These are phyloP conservation scores for Heliconius cydno DNA, from an alignment of 2,888 invertebrate species.

Conservation along the genomic window DNA sequence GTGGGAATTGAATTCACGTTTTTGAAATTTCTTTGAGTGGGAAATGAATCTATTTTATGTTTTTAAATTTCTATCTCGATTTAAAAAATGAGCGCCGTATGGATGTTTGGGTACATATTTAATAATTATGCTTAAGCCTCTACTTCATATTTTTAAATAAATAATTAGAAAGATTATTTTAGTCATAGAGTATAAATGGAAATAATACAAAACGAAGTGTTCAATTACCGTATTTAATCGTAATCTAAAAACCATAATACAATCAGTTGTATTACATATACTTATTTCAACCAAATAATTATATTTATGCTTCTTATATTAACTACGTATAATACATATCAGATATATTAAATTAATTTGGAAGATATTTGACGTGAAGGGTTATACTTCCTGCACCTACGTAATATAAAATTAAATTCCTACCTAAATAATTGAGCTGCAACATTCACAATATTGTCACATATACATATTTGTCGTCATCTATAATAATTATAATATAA, in stretches of 20 bases:
- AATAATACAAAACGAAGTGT: constrained; percentile 1
- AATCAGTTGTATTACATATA: background rate
- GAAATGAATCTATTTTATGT: too few relatives aligned
- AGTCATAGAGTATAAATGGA: background rate
- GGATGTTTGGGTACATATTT: background rate
- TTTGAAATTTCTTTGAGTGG: too few relatives aligned
- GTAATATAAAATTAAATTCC: background rate
- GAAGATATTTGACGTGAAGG: constrained; percentile 14
- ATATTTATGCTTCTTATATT: constrained; percentile 1
- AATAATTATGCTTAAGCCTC: background rate
- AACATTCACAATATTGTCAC: background rate
- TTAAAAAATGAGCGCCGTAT: background rate
- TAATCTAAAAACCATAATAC: constrained; percentile 10
- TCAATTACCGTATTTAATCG: background rate
- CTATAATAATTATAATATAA: background rate
- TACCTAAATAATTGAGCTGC: constrained; percentile 14
- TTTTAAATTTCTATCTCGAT: too few relatives aligned
- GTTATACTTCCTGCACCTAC: background rate
- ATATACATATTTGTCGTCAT: background rate
- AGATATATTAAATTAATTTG: constrained; percentile 2
- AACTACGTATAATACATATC: background rate
- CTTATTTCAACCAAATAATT: background rate
- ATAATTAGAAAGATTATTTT: background rate
- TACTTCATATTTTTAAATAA: background rate
- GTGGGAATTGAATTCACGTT: too few relatives aligned